These are phyloP conservation scores for Diabrotica undecimpunctata DNA, from an alignment of 1,140 invertebrate genomes.

Conservation along the genomic window DNA sequence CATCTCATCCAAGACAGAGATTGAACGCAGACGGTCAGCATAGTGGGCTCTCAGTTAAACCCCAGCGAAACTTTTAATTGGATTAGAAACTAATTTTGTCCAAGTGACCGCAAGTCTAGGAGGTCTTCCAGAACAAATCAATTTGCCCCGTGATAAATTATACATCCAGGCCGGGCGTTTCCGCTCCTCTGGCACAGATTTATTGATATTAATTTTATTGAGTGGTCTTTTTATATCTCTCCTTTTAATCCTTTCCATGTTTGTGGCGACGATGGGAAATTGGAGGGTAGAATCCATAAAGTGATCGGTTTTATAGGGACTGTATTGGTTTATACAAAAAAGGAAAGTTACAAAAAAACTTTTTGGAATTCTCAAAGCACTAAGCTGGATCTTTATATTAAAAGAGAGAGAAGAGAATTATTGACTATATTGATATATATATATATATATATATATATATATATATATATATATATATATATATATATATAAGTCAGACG, in stretches of 20 bases:
- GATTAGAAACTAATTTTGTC: conserved; percentile 47
- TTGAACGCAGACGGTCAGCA: conserved; percentile 13
- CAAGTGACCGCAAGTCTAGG: conserved; percentile 38
- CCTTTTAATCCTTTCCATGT: neutral
- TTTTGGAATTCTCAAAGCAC: no score
- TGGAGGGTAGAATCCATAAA: no score
- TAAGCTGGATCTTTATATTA: no score
- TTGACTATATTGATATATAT: no score
- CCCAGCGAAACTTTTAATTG: conserved; percentile 45
- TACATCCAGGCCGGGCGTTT: conserved; percentile 16
- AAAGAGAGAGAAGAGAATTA: no score
- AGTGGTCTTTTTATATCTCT: conserved; percentile 19
- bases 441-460: no score
- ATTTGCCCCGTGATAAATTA: conserved; percentile 34
- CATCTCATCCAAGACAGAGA: conserved; percentile 8
- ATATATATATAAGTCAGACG: no score
- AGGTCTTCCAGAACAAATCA: conserved; percentile 33
- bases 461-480: no score
- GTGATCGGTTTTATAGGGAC: no score
- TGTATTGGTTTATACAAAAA: no score
- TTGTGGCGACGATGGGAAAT: neutral
- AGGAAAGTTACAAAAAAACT: no score
- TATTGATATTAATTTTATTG: conserved; percentile 20
- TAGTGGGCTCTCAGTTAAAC: conserved; percentile 29
- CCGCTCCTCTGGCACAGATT: conserved; percentile 16